Evolutionary conservation across 37 sponge, comb jelly and placozoan species (phyloP).

Genomic region (Beroe forskalii): DNA sequence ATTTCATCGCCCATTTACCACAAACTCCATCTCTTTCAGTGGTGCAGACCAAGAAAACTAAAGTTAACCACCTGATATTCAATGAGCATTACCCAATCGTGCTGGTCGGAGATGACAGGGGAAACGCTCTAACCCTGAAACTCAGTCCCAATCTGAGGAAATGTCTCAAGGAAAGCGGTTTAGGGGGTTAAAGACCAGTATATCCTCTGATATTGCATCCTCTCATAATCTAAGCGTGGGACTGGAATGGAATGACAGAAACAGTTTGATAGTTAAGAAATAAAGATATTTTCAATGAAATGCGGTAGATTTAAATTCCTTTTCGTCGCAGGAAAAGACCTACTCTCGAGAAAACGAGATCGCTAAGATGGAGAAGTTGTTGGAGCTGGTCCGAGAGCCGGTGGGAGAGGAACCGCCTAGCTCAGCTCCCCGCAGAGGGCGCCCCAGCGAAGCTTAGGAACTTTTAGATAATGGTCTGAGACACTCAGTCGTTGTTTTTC

Average conservation of each 20-base stretch:
- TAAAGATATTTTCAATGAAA: too few relatives aligned
- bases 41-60: constrained; percentile 87
- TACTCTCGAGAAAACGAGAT: constrained; percentile 74
- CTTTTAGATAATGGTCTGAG: too few relatives aligned
- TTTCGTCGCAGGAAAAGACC: constrained; percentile 79
- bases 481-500: too few relatives aligned
- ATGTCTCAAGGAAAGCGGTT: constrained; percentile 66
- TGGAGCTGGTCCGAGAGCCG: constrained; percentile 78
- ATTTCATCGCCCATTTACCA: not conserved
- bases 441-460: too few relatives aligned
- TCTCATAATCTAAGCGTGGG: too few relatives aligned
- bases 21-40: constrained; percentile 70
- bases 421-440: too few relatives aligned
- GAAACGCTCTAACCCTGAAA: constrained; percentile 79
- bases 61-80: constrained; percentile 85
- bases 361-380: constrained; percentile 88
- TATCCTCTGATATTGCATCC: too few relatives aligned
- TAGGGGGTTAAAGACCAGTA: too few relatives aligned
- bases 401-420: not conserved
- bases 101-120: constrained; percentile 86
- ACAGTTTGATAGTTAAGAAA: too few relatives aligned
- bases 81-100: constrained; percentile 85
- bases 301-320: too few relatives aligned
- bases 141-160: constrained; percentile 91
- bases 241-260: too few relatives aligned